phyloP scores from a whole-genome alignment of 2,797 vertebrate species.

The Etheostoma perlongum region DNA sequence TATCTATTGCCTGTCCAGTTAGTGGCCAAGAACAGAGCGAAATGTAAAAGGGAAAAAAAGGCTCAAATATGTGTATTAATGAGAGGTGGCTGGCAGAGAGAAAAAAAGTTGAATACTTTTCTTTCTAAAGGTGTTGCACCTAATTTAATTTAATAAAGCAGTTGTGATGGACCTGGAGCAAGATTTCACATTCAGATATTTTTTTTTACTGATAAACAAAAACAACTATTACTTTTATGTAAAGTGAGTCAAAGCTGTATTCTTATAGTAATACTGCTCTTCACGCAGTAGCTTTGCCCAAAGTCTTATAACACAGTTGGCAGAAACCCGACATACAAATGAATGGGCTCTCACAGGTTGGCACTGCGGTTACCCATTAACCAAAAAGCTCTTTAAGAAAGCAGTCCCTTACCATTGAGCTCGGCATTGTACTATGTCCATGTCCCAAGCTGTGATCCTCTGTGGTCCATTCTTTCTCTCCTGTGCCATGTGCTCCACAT shows the following conservation, averaged over 20 bases:
- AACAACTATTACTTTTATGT: not conserved
- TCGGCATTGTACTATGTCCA: not conserved
- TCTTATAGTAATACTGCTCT: not conserved
- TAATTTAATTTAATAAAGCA: conserved; percentile 7
- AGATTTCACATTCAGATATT: not conserved
- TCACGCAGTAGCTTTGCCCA: not conserved
- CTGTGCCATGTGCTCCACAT: conserved; percentile 17
- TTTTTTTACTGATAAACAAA: conserved; percentile 6
- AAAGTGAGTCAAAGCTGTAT: conserved; percentile 16
- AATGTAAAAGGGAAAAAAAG: conserved; percentile 24
- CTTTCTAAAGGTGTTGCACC: not conserved
- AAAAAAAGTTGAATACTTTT: not conserved
- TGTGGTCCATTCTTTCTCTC: conserved; percentile 6
- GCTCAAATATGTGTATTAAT: conserved; percentile 33
- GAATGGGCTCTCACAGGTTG: not conserved
- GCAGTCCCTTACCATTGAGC: not conserved
- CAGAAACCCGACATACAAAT: not conserved
- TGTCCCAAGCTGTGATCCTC: not conserved
- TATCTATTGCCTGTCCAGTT: conserved; percentile 57
- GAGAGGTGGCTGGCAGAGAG: conserved; percentile 28
- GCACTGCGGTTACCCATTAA: conserved; percentile 8
- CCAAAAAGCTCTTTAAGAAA: conserved; percentile 16
- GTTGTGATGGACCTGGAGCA: not conserved
- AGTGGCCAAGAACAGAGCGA: conserved; percentile 40
- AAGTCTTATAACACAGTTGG: conserved; percentile 12